phyloP scores from a whole-genome alignment of 1,140 invertebrate species.

The Reticulitermes speratus region DNA sequence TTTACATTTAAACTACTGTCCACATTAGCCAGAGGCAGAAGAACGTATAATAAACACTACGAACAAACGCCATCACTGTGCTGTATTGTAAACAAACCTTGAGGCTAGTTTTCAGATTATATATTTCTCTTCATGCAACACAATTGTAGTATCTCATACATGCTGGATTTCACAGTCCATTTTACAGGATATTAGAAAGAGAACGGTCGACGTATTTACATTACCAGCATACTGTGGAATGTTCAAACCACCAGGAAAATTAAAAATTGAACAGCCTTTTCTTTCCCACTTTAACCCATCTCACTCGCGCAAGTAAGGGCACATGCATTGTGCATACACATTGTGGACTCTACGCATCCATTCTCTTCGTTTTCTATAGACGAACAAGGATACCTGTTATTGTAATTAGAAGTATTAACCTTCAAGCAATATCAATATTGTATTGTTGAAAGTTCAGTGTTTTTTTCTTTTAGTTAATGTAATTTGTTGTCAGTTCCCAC shows the following conservation, averaged over 20 bases:
- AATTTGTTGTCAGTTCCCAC: too few relatives aligned
- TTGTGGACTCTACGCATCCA: too few relatives aligned
- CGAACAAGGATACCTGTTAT: too few relatives aligned
- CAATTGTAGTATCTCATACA: background rate
- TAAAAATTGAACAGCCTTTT: background rate
- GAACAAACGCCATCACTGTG: background rate
- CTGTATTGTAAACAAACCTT: background rate
- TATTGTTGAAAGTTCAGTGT: too few relatives aligned
- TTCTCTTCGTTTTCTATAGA: too few relatives aligned
- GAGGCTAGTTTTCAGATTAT: background rate
- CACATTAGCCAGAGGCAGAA: background rate
- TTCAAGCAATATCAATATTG: too few relatives aligned
- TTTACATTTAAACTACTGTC: background rate
- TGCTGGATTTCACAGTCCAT: background rate
- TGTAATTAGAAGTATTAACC: too few relatives aligned
- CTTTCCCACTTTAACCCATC: background rate
- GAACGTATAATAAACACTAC: background rate
- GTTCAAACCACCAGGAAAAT: background rate
- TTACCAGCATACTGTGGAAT: background rate
- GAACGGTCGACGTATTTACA: background rate
- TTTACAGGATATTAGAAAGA: background rate
- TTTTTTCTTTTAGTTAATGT: too few relatives aligned
- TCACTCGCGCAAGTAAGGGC: background rate
- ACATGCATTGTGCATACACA: too few relatives aligned
- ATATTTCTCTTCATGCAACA: background rate